A percentile compares a stretch with the other conserved stretches of the same genome.
Conservation (phyloP, 2,113 vertebrate genomes). For the Alces alces region DNA sequence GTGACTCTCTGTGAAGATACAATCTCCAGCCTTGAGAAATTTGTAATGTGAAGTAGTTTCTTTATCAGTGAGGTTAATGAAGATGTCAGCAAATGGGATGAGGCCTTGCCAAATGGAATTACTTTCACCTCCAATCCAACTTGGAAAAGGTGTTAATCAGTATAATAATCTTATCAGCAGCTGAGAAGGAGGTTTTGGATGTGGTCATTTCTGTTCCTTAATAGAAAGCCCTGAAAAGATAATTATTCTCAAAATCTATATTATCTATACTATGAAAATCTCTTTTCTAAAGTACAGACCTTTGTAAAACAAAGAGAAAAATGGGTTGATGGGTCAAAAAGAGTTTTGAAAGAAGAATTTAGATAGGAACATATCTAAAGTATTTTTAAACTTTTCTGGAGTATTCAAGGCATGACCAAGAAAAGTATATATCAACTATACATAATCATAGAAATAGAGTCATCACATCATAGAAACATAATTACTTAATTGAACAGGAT, state of each 20-base stretch:
- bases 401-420: not conserved
- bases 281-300: slow-evolving; percentile 45
- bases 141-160: slow-evolving; percentile 80
- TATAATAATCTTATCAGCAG: slow-evolving; percentile 81
- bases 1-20: slow-evolving; percentile 77
- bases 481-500: not conserved
- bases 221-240: slow-evolving; percentile 73
- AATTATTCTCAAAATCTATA: slow-evolving; percentile 79
- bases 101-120: slow-evolving; percentile 77
- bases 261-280: slow-evolving; percentile 52
- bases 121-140: slow-evolving; percentile 75
- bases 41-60: slow-evolving; percentile 81
- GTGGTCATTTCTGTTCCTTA: slow-evolving; percentile 71
- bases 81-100: slow-evolving; percentile 81
- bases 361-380: not conserved
- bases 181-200: slow-evolving; percentile 68
- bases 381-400: not conserved
- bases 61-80: slow-evolving; percentile 83
- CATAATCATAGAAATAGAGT: not conserved
- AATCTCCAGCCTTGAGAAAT: slow-evolving; percentile 74
- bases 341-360: not conserved
- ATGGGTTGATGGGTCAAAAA: not conserved
- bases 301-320: slow-evolving; percentile 57
- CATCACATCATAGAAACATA: not conserved
- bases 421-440: not conserved